These are phyloP conservation scores for Tiphia femorata DNA, from an alignment of 2,888 invertebrate species.

Conservation along the genomic window DNA sequence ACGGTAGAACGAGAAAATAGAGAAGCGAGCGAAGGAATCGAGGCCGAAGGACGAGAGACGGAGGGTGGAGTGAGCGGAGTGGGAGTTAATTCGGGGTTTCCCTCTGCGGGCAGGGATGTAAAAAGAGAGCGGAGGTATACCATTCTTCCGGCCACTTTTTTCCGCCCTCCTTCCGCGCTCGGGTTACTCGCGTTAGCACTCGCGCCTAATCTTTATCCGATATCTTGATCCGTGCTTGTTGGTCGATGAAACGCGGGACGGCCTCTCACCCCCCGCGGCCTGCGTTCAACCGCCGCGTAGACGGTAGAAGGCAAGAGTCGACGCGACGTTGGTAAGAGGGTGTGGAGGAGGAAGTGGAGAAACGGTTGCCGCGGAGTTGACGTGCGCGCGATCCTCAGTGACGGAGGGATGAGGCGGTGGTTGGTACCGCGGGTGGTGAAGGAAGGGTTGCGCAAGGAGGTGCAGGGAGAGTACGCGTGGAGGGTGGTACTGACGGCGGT, in stretches of 20 bases:
- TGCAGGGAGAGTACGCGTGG: constrained; percentile 7
- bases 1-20: no score
- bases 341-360: not conserved
- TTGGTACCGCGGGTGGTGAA: not conserved
- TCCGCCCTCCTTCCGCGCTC: constrained; percentile 20
- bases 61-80: no score
- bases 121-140: constrained; percentile 29
- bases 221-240: constrained; percentile 48
- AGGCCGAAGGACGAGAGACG: not conserved
- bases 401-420: no score
- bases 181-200: constrained; percentile 27
- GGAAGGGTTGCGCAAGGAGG: constrained; percentile 16
- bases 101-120: constrained; percentile 19
- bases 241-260: constrained; percentile 42
- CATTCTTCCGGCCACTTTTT: constrained; percentile 16
- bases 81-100: constrained; percentile 39
- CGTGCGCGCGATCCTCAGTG: not conserved
- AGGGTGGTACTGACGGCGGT: constrained; percentile 7
- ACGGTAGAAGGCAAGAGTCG: constrained; percentile 7
- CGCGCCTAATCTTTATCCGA: constrained; percentile 55
- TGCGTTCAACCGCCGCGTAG: not conserved
- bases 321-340: not conserved
- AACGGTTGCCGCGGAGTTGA: not conserved
- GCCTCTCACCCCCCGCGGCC: constrained; percentile 13
- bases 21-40: constrained; percentile 25